Percentiles rank a stretch among this genome's conserved stretches.
phyloP scores from a whole-genome alignment of 2,797 vertebrate genomes.

The Galagoides demidoff region DNA sequence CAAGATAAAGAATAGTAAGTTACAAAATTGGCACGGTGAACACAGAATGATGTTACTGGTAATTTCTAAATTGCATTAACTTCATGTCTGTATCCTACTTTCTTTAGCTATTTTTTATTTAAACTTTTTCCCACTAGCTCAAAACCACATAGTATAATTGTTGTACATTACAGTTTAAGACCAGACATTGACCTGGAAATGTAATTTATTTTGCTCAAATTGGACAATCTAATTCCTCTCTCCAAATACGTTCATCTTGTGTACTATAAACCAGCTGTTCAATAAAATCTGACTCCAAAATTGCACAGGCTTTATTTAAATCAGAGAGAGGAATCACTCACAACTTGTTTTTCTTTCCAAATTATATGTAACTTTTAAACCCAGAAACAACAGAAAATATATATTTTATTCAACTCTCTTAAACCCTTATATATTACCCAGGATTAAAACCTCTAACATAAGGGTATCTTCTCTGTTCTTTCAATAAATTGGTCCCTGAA shows the following conservation, averaged over 20 bases:
- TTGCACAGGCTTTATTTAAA: not conserved
- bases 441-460: not conserved
- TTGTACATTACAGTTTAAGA: not conserved
- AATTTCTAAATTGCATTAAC: not conserved
- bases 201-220: conserved; percentile 24
- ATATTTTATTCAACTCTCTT: conserved; percentile 15
- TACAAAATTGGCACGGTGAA: not conserved
- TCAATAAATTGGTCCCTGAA: not conserved
- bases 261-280: not conserved
- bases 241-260: not conserved
- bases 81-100: not conserved
- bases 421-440: not conserved
- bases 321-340: not conserved
- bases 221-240: conserved; percentile 57
- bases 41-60: not conserved
- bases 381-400: conserved; percentile 11
- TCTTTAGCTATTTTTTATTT: not conserved
- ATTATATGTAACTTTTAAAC: not conserved
- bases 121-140: not conserved
- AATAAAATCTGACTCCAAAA: not conserved
- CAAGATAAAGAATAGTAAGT: conserved; percentile 16
- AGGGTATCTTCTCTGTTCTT: not conserved
- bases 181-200: conserved; percentile 38
- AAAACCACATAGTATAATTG: conserved; percentile 32
- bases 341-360: conserved; percentile 25